Conservation (phyloP, 2,888 invertebrate species). For the Chironomus riparius region DNA sequence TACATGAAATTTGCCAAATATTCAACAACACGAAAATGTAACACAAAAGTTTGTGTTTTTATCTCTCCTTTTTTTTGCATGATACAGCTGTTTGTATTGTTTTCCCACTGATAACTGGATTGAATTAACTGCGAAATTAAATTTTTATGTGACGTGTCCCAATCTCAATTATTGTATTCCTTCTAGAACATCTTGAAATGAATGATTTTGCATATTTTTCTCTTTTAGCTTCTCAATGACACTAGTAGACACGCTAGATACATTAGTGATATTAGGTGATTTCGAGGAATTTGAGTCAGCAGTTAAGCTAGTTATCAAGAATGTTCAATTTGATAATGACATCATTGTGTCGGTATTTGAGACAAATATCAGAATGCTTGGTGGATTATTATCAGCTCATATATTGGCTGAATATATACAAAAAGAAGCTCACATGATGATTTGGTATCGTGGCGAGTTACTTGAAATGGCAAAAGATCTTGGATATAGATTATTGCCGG, state of each 20-base stretch:
- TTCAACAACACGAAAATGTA: background rate
- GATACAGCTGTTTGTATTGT: background rate
- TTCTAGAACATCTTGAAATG: no score
- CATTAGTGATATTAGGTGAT: slow-evolving; percentile 83
- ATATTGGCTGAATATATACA: slow-evolving; percentile 76
- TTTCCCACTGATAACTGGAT: background rate
- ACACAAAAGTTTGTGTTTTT: background rate
- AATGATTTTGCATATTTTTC: no score
- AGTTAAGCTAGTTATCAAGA: slow-evolving; percentile 71
- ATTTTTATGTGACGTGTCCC: slow-evolving; percentile 16
- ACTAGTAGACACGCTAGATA: slow-evolving; percentile 88
- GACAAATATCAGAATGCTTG: slow-evolving; percentile 95
- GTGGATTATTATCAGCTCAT: slow-evolving; percentile 91
- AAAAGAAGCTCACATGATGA: slow-evolving; percentile 60
- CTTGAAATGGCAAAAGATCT: slow-evolving; percentile 85
- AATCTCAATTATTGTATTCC: background rate
- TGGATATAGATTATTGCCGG: slow-evolving; percentile 86
- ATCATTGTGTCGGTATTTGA: slow-evolving; percentile 96
- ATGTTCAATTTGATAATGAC: slow-evolving; percentile 88
- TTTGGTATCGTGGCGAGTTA: slow-evolving; percentile 82
- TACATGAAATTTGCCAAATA: background rate
- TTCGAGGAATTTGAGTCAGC: slow-evolving; percentile 90
- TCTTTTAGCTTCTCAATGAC: slow-evolving; percentile 83
- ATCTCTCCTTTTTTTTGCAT: background rate
- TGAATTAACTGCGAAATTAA: background rate